phyloP scores from a whole-genome alignment of 2,797 vertebrate species.

The Sebastes trivittatus region DNA sequence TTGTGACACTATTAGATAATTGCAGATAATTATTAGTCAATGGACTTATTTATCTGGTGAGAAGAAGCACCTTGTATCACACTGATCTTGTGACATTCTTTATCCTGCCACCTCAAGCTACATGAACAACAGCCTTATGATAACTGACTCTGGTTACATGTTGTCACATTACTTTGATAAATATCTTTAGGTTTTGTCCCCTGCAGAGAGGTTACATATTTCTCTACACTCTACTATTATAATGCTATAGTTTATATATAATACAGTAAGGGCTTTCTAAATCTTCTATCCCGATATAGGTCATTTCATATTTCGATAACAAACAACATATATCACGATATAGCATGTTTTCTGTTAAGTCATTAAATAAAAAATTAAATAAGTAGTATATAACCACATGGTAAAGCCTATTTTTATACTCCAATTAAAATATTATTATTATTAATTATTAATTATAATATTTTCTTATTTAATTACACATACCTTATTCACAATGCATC shows the following conservation, averaged over 20 bases:
- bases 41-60: constrained; percentile 62
- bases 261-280: neutral
- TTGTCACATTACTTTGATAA: constrained; percentile 13
- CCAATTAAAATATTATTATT: no score
- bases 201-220: constrained; percentile 9
- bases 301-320: no score
- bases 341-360: no score
- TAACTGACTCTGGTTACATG: constrained; percentile 56
- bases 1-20: constrained; percentile 26
- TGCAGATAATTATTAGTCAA: constrained; percentile 44
- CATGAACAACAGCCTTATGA: constrained; percentile 31
- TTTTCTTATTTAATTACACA: no score
- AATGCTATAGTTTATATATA: neutral
- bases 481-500: no score
- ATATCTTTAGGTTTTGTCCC: constrained; percentile 3
- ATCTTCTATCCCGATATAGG: no score
- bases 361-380: no score
- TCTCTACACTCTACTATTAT: neutral
- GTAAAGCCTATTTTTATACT: no score
- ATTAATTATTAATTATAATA: no score
- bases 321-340: no score
- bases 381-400: no score
- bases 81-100: constrained; percentile 71
- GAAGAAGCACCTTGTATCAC: constrained; percentile 68
- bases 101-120: constrained; percentile 69